Percentiles rank a stretch among this genome's conserved stretches.
phyloP scores from a whole-genome alignment of 2,888 invertebrate genomes.

The Oscheius sp. region DNA sequence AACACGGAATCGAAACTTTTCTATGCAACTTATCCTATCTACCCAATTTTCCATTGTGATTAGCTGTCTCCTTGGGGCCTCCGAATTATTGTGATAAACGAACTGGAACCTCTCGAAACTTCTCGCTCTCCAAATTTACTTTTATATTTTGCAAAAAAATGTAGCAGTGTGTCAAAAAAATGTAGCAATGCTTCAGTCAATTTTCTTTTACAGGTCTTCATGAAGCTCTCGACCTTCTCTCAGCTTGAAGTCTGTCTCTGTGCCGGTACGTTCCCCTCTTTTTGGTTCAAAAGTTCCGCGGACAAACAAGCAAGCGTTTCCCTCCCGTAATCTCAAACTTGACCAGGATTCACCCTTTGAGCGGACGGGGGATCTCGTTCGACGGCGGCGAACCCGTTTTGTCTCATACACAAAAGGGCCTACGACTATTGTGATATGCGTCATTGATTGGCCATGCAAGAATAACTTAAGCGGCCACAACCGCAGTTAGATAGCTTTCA shows the following conservation, averaged over 20 bases:
- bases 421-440: slow-evolving; percentile 8
- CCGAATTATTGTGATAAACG: not conserved
- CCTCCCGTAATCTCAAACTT: slow-evolving; percentile 12
- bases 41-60: no score
- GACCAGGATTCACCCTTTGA: slow-evolving; percentile 3
- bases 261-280: slow-evolving; percentile 58
- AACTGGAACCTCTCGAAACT: slow-evolving; percentile 13
- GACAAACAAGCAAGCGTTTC: not conserved
- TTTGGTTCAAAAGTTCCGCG: not conserved
- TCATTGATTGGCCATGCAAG: not conserved
- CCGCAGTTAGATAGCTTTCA: no score
- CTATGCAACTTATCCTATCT: no score
- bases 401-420: not conserved
- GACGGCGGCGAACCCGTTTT: not conserved
- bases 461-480: no score
- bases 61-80: no score
- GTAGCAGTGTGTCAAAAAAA: no score
- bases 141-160: slow-evolving; percentile 77
- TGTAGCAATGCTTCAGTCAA: not conserved
- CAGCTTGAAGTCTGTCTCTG: slow-evolving; percentile 74
- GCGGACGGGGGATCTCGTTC: slow-evolving; percentile 23
- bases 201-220: slow-evolving; percentile 84
- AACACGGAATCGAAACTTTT: no score
- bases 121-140: not conserved
- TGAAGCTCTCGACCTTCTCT: slow-evolving; percentile 89